Conservation (phyloP, 2,113 vertebrate species). For the Apodemus sylvaticus region DNA sequence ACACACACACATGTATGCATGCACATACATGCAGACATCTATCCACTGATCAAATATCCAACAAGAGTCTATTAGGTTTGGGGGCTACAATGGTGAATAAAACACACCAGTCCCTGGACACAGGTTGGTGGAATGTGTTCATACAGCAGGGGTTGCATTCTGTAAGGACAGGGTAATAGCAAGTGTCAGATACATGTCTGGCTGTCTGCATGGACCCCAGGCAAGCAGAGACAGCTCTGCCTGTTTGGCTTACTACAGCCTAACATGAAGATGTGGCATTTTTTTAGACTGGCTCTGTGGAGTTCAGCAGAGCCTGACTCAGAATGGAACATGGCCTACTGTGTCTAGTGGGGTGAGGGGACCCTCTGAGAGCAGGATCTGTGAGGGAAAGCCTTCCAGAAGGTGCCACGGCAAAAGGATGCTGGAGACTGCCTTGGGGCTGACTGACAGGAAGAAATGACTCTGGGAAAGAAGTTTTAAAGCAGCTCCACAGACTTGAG, state of each 20-base stretch:
- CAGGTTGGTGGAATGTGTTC: neutral
- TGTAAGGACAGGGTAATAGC: neutral
- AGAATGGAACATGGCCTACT: neutral
- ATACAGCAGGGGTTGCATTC: neutral
- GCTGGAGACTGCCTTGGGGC: neutral
- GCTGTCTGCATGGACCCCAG: neutral
- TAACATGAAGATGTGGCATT: neutral
- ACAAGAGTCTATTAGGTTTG: fast-evolving
- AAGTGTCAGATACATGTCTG: neutral
- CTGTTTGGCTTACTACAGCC: neutral
- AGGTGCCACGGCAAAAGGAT: neutral
- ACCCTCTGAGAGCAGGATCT: no score
- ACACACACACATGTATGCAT: neutral
- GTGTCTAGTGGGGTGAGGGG: neutral
- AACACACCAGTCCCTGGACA: neutral
- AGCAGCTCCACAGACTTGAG: no score
- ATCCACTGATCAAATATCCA: neutral
- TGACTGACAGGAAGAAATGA: neutral
- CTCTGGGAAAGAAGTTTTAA: neutral
- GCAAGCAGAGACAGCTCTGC: neutral
- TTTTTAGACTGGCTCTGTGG: neutral
- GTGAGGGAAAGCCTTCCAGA: neutral
- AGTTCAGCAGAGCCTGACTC: neutral
- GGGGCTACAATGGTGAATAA: neutral
- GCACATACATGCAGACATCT: neutral